Conservation (phyloP, 1,140 invertebrate genomes). For the Hylaeus anthracinus region DNA sequence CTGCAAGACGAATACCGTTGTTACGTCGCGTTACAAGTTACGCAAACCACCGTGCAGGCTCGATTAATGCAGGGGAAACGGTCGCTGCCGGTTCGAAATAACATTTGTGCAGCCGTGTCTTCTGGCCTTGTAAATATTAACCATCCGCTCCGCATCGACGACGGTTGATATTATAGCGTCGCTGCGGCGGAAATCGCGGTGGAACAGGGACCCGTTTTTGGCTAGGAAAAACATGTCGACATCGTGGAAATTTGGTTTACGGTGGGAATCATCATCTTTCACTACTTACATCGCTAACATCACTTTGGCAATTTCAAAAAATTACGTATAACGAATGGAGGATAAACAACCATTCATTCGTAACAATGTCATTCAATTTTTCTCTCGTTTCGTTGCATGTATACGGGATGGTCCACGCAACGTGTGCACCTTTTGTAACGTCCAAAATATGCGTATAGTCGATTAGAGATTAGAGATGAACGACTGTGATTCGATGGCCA, state of each 20-base stretch:
- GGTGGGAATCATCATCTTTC: not conserved
- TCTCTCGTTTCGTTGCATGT: no score
- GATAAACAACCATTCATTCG: no score
- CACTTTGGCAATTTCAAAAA: no score
- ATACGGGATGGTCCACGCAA: no score
- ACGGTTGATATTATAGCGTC: not conserved
- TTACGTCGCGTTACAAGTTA: conserved; percentile 27
- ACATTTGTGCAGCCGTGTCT: conserved; percentile 3
- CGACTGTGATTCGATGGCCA: no score
- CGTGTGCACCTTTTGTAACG: no score
- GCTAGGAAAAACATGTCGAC: not conserved
- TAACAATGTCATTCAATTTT: no score
- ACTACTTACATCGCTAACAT: not conserved
- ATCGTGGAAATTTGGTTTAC: not conserved
- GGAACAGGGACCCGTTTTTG: not conserved
- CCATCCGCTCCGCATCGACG: not conserved
- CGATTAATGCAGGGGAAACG: conserved; percentile 28
- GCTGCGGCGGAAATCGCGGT: not conserved
- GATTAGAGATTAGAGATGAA: no score
- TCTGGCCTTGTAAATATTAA: conserved; percentile 26
- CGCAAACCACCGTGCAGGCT: not conserved
- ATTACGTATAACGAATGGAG: no score
- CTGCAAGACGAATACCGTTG: conserved; percentile 49
- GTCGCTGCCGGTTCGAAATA: conserved; percentile 13
- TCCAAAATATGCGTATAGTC: no score